These are phyloP conservation scores for Ochropleura plecta DNA, from an alignment of 2,888 invertebrate species.

Conservation along the genomic window DNA sequence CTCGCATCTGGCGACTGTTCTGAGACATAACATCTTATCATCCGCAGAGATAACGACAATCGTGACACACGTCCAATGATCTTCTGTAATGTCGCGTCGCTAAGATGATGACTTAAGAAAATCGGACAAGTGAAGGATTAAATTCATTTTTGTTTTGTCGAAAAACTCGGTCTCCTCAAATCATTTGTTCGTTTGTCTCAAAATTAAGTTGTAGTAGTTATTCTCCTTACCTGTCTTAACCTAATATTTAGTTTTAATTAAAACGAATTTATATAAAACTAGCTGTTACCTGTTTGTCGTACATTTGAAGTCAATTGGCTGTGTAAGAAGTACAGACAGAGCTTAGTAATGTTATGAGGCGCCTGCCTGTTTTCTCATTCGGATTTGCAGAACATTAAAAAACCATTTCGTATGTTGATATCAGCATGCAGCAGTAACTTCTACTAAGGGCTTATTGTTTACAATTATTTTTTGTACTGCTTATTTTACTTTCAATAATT, in stretches of 20 bases:
- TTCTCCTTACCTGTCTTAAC: too few relatives aligned
- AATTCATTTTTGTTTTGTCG: background rate
- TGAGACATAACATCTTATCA: slow-evolving; percentile 16
- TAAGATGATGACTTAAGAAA: background rate
- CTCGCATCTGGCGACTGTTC: slow-evolving; percentile 1
- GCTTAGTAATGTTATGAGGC: too few relatives aligned
- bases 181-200: too few relatives aligned
- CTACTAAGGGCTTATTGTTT: background rate
- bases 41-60: slow-evolving; percentile 35
- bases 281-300: too few relatives aligned
- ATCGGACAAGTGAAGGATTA: background rate
- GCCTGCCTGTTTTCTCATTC: background rate
- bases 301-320: too few relatives aligned
- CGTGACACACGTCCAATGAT: slow-evolving; percentile 11
- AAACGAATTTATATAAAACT: too few relatives aligned
- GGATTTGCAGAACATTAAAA: background rate
- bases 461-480: too few relatives aligned
- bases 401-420: background rate
- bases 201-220: too few relatives aligned
- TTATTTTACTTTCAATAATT: too few relatives aligned
- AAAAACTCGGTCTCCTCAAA: background rate
- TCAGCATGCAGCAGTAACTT: background rate
- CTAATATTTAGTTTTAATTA: too few relatives aligned
- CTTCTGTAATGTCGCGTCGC: slow-evolving; percentile 27
- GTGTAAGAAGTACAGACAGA: too few relatives aligned